Base-by-base conservation (phyloP, 2,113 vertebrate genomes). In the Anolis carolinensis region DNA sequence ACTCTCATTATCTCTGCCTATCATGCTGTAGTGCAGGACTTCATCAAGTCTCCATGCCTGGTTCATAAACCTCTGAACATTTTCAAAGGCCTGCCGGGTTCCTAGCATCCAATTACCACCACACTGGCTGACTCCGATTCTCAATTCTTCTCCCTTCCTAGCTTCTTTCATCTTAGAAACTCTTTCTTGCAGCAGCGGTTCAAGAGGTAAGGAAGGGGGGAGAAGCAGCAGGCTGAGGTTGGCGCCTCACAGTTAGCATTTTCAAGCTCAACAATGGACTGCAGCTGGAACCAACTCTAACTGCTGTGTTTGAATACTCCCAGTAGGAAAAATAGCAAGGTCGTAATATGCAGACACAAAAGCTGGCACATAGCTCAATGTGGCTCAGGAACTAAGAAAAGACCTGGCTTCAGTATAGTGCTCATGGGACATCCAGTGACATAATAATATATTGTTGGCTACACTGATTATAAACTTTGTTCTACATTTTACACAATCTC, bases 71-170 rank as follows among this genome's bases (percentile, higher is more conserved):
- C 95, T 96, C 95, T 96, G 95, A 96, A 95, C 93, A 88, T 93
- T 95, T 97, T 97, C 96, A 96, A 97, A 97, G 95, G 91, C 91
- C 89, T 94, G 86, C 94, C 85, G 88, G 94, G 92, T 95, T 95
- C 94, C 82, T 90, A 90, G 96, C 96, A 94, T 94, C 96, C 96
- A 97, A 97, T 97, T 97, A 97, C 95, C 95, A 94, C 95, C 93
- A 95, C 92, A 94, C 94, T 80, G 86, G 87, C 95, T 96, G 85
- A 87, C 95, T 96, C 95, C 94, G 90, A 96, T 95, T 94, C 93
- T 93, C 96, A 71, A 91, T 94, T 94, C 92, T 93, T 89, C 93
- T 93, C 91, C 92, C 81, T 88, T 93, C 89, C 93, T 90, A 71
- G 93, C 94, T 95, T 93, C 81, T 1, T 96, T 96, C 93, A 96